A percentile compares a stretch with the other conserved stretches of the same genome.
Evolutionary conservation across 2,113 vertebrate species (phyloP).

Genomic region (Chlorocebus sabaeus): DNA sequence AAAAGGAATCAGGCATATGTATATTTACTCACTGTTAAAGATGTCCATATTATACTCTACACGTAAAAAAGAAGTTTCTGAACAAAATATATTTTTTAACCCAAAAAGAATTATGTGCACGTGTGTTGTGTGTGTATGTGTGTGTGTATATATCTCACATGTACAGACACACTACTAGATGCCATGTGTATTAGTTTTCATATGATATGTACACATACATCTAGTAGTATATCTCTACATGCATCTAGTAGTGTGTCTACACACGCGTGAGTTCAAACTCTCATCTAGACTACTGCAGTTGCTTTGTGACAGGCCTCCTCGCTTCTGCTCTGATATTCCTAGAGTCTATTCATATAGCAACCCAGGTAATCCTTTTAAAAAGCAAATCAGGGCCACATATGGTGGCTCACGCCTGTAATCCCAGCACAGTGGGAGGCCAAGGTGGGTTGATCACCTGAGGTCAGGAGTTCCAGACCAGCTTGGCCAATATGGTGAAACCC

Average conservation of each 20-base stretch:
- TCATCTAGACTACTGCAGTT: not conserved
- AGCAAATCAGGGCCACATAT: not conserved
- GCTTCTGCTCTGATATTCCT: not conserved
- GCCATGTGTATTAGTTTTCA: too few species aligned
- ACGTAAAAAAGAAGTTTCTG: not conserved
- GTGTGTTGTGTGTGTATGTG: not conserved
- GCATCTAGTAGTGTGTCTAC: not conserved
- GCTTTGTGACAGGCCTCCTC: not conserved
- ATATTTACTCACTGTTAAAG: not conserved
- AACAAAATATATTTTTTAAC: constrained; percentile 10
- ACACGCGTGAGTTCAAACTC: not conserved
- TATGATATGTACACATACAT: not conserved
- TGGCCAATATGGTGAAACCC: too few species aligned
- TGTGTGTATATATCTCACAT: too few species aligned
- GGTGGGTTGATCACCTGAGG: too few species aligned
- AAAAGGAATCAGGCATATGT: not conserved
- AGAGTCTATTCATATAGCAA: not conserved
- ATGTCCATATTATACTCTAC: not conserved
- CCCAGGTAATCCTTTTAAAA: not conserved
- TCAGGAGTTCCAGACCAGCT: too few species aligned
- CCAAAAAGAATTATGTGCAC: not conserved
- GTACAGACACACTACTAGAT: too few species aligned
- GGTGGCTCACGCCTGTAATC: too few species aligned
- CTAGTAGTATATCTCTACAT: not conserved
- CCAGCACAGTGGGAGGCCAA: not conserved